phyloP scores from a whole-genome alignment of 2,797 vertebrate genomes.

The Enteromius mattozi region DNA sequence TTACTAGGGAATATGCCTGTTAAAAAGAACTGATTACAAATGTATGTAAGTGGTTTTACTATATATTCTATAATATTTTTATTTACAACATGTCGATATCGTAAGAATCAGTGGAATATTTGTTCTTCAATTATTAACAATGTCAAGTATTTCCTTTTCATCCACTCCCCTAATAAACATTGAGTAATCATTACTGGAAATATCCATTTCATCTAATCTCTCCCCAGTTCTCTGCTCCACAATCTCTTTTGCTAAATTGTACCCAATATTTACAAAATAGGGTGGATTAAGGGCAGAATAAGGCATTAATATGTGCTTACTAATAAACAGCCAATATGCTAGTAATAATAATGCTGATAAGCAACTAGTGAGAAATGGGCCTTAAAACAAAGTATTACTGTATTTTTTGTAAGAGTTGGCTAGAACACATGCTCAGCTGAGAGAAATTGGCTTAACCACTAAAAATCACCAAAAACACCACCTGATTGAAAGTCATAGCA shows the following conservation, averaged over 20 bases:
- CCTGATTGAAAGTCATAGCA: not conserved
- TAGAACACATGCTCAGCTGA: not conserved
- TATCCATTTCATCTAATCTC: too few species aligned
- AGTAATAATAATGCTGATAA: not conserved
- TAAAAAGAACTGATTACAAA: not conserved
- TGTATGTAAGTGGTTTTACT: not conserved
- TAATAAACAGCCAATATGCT: not conserved
- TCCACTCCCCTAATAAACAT: not conserved
- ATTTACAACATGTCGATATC: not conserved
- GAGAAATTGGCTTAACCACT: not conserved
- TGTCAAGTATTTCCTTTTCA: not conserved
- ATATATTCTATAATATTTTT: not conserved
- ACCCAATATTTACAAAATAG: slow-evolving; percentile 7
- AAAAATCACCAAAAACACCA: not conserved
- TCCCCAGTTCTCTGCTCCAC: not conserved
- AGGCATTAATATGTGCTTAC: not conserved
- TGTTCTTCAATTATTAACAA: not conserved
- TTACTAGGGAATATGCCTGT: not conserved
- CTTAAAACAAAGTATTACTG: not conserved
- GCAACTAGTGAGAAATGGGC: not conserved
- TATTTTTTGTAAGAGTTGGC: not conserved
- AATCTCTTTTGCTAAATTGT: slow-evolving; percentile 11
- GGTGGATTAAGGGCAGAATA: not conserved
- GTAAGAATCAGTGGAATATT: not conserved
- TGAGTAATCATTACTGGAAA: too few species aligned